Evolutionary conservation across 2,113 vertebrate species (phyloP).

Genomic region (Hiodon alosoides): DNA sequence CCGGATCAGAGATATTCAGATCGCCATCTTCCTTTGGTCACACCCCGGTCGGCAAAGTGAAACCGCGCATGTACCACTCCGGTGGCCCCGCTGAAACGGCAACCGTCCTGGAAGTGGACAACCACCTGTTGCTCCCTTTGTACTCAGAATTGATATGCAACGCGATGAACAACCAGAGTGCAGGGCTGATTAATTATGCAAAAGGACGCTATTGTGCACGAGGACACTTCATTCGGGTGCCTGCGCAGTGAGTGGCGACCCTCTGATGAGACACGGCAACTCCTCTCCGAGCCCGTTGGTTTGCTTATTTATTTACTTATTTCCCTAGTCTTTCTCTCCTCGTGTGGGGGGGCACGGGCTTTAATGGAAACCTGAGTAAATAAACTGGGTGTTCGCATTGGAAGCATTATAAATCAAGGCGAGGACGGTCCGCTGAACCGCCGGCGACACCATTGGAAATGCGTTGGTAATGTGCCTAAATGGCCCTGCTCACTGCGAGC

Average conservation of each 20-base stretch:
- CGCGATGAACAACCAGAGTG: background rate
- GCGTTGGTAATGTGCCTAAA: constrained; percentile 29
- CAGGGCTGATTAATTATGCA: constrained; percentile 29
- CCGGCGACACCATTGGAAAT: constrained; percentile 25
- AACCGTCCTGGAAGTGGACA: background rate
- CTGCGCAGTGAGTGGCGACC: background rate
- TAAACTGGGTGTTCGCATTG: constrained; percentile 24
- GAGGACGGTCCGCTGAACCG: constrained; percentile 4
- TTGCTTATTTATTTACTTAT: background rate
- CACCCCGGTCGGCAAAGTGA: too few relatives aligned
- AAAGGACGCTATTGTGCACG: constrained; percentile 26
- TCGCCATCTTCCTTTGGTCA: background rate
- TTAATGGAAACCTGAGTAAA: constrained; percentile 35
- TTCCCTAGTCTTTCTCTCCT: background rate
- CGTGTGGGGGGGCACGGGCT: constrained; percentile 1
- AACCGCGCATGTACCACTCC: too few relatives aligned
- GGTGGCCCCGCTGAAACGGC: background rate
- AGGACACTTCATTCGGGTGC: constrained; percentile 10
- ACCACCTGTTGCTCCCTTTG: constrained; percentile 18
- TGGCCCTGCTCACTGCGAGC: constrained; percentile 18
- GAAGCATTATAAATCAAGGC: constrained; percentile 31
- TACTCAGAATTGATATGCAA: constrained; percentile 22
- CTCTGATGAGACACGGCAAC: constrained; percentile 8
- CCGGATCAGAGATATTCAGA: too few relatives aligned
- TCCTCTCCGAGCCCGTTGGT: background rate